Conservation (phyloP, 92 coral and sea anemone species). For the Porites divaricata region DNA sequence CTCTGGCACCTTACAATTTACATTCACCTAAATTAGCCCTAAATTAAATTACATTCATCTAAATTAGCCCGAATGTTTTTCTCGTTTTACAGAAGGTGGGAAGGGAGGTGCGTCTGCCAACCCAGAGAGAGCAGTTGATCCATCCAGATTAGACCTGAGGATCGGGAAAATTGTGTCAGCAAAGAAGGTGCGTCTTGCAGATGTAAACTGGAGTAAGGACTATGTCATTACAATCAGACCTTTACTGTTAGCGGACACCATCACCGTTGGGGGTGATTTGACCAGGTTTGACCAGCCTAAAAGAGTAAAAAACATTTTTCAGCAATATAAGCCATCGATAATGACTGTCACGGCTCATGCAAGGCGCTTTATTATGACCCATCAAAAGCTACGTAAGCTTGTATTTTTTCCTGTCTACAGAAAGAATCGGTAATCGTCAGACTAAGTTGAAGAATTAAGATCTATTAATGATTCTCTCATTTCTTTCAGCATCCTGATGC, state of each 20-base stretch:
- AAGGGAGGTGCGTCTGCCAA: slow-evolving; percentile 70
- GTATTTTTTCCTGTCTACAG: neutral
- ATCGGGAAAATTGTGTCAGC: slow-evolving; percentile 92
- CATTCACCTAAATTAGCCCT: too few species aligned
- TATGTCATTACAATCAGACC: too few species aligned
- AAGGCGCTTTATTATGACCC: too few species aligned
- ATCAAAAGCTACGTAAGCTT: neutral
- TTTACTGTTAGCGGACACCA: too few species aligned
- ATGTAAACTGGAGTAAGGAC: neutral
- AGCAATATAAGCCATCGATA: too few species aligned
- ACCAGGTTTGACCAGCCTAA: too few species aligned
- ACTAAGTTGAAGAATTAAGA: neutral
- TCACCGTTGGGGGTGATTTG: neutral
- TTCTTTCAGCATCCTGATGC: slow-evolving; percentile 94
- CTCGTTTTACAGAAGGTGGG: slow-evolving; percentile 34
- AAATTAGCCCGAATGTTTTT: neutral
- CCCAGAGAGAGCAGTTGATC: slow-evolving; percentile 84
- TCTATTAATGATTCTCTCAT: neutral
- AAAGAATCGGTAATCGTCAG: too few species aligned
- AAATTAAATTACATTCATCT: too few species aligned
- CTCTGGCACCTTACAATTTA: too few species aligned
- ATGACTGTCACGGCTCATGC: too few species aligned
- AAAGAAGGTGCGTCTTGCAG: slow-evolving; percentile 66
- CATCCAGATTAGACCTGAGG: slow-evolving; percentile 91
- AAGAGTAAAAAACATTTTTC: too few species aligned